A percentile compares a stretch with the other conserved stretches of the same genome.
These are phyloP conservation scores for Phenganax subtilis DNA, from an alignment of 92 coral and sea anemone species.

Conservation along the genomic window DNA sequence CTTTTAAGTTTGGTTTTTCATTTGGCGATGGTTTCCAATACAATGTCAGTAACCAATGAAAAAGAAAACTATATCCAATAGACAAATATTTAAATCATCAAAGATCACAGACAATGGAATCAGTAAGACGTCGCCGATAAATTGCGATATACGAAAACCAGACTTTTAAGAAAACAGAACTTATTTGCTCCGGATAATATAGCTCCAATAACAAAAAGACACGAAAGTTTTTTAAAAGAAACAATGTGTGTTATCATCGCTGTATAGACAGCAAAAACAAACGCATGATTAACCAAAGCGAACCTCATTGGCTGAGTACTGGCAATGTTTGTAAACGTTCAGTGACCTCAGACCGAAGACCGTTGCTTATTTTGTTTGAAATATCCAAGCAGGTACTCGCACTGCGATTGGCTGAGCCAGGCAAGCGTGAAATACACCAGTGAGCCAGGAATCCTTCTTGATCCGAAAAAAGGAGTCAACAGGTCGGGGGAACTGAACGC, in stretches of 20 bases:
- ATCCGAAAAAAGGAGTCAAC: constrained; percentile 24
- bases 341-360: constrained; percentile 22
- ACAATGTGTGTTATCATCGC: constrained; percentile 18
- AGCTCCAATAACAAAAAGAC: background rate
- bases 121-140: no score
- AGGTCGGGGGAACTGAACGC: constrained; percentile 31
- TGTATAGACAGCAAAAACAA: background rate
- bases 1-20: no score
- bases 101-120: no score
- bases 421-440: constrained; percentile 36
- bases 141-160: no score
- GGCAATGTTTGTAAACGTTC: background rate
- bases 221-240: background rate
- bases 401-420: constrained; percentile 28
- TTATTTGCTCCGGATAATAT: background rate
- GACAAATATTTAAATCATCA: no score
- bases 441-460: constrained; percentile 3
- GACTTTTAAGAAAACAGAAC: no score
- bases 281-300: constrained; percentile 6
- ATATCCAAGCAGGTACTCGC: constrained; percentile 18
- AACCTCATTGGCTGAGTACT: background rate
- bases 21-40: no score
- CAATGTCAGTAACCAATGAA: no score
- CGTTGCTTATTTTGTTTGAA: background rate
- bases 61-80: no score